These are phyloP conservation scores for Haemorhous mexicanus DNA, from an alignment of 2,113 vertebrate genomes.

Conservation along the genomic window DNA sequence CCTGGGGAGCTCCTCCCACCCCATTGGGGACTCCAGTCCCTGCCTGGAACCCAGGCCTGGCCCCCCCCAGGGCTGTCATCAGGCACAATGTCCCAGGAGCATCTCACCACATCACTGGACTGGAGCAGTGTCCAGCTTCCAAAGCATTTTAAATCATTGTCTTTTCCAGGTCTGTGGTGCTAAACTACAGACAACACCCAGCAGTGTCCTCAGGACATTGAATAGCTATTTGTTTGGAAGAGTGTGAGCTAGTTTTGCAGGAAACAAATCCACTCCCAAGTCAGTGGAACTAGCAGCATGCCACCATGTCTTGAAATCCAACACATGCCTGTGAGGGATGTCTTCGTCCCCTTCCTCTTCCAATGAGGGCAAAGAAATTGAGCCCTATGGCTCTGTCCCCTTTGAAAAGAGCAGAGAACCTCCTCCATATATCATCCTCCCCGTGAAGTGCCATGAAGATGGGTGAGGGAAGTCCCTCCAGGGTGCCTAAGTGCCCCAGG, in stretches of 20 bases:
- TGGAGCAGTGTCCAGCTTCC: neutral
- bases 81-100: rapidly evolving
- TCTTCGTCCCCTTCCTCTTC: neutral
- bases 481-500: too few relatives aligned
- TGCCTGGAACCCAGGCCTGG: too few relatives aligned
- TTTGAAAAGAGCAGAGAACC: neutral
- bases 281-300: neutral
- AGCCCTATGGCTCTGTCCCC: neutral
- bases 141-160: neutral
- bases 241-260: neutral
- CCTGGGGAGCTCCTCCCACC: neutral
- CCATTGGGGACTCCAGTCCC: rapidly evolving
- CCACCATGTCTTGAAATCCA: rapidly evolving
- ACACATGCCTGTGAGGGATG: neutral
- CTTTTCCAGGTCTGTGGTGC: neutral
- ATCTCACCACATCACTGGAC: rapidly evolving
- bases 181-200: neutral
- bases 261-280: neutral
- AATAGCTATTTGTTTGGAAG: neutral
- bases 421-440: neutral
- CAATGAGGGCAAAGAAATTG: neutral
- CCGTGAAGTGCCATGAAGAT: neutral
- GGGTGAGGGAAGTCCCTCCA: neutral
- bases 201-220: rapidly evolving
- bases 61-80: neutral